Evolutionary conservation across 2,113 vertebrate species (phyloP).

Genomic region (Typhlomys cinereus): DNA sequence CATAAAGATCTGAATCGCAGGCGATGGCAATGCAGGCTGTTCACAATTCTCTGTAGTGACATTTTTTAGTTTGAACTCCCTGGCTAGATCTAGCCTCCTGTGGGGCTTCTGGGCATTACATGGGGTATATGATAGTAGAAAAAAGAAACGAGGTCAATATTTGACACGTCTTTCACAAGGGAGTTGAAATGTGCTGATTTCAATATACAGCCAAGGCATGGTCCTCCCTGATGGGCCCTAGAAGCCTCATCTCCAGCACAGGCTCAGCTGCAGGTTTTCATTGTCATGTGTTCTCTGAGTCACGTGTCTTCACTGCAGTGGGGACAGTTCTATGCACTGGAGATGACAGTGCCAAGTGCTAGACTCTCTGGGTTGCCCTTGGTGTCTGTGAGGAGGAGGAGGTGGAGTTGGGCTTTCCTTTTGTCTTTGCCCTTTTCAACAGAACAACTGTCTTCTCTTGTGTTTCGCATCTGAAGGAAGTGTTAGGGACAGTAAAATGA

Average conservation of each 20-base stretch:
- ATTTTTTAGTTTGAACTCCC: not conserved
- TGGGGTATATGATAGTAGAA: not conserved
- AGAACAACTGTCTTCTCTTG: not conserved
- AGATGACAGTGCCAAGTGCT: not conserved
- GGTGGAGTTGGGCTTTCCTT: not conserved
- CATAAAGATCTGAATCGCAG: not conserved
- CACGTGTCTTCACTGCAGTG: not conserved
- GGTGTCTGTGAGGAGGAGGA: not conserved
- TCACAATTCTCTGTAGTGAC: not conserved
- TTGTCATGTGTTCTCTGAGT: not conserved
- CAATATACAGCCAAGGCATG: not conserved
- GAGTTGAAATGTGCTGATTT: not conserved
- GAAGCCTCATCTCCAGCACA: not conserved
- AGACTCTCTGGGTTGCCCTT: not conserved
- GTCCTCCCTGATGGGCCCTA: not conserved
- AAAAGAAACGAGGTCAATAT: not conserved
- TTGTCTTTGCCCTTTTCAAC: not conserved
- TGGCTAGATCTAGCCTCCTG: not conserved
- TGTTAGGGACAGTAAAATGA: not conserved
- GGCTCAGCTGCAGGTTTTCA: not conserved
- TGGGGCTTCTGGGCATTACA: not conserved
- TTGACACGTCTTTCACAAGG: not conserved
- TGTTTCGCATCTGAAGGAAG: conserved; percentile 39
- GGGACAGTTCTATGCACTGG: not conserved
- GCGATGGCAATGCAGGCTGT: not conserved